A percentile compares a stretch with the other conserved stretches of the same genome.
These are phyloP conservation scores for Halichoerus grypus DNA, from an alignment of 2,113 vertebrate species.

Conservation along the genomic window DNA sequence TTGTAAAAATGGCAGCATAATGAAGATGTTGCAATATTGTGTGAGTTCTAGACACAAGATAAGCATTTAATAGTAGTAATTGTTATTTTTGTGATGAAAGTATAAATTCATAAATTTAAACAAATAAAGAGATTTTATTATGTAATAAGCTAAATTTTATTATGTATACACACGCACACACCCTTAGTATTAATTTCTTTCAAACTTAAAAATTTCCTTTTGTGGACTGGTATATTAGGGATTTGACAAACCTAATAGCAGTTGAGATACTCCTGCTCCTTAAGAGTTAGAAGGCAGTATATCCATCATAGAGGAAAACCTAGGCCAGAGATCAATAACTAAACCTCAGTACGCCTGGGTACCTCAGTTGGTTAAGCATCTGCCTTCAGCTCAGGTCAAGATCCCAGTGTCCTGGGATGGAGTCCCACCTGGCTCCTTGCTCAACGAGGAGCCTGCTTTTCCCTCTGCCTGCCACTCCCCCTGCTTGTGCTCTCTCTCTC, in stretches of 20 bases:
- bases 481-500: too few species aligned
- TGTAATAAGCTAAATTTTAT: neutral
- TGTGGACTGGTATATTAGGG: neutral
- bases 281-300: neutral
- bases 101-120: neutral
- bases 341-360: neutral
- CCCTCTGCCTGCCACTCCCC: neutral
- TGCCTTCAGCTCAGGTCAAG: neutral
- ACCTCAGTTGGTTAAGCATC: neutral
- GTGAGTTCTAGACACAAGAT: neutral
- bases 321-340: neutral
- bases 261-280: neutral
- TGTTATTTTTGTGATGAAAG: neutral
- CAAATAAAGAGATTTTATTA: neutral
- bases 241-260: neutral
- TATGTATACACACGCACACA: neutral
- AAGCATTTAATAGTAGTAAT: neutral
- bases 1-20: neutral
- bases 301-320: neutral
- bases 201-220: neutral
- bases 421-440: too few species aligned
- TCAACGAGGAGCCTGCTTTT: neutral
- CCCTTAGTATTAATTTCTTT: neutral
- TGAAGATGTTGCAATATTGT: neutral
- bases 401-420: neutral